A percentile compares a stretch with the other conserved stretches of the same genome.
Evolutionary conservation across 37 sponge, comb jelly and placozoan species (phyloP).

Genomic region (Oopsacas minuta): DNA sequence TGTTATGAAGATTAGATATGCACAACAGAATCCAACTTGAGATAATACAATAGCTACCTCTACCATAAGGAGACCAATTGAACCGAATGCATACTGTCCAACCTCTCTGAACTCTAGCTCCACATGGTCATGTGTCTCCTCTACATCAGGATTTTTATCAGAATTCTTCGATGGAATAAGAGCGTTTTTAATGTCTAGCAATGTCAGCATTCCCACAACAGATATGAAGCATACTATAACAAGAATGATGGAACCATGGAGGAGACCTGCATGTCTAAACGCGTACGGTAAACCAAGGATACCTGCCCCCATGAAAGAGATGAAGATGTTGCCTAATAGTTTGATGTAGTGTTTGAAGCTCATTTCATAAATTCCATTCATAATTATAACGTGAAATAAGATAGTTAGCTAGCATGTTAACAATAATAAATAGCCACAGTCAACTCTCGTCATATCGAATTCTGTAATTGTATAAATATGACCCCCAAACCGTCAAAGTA

Average conservation of each 20-base stretch:
- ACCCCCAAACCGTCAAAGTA: too few relatives aligned
- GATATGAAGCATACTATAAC: neutral
- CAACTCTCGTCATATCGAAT: too few relatives aligned
- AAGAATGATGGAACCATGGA: neutral
- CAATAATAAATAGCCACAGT: too few relatives aligned
- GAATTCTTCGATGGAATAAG: neutral
- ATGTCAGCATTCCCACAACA: neutral
- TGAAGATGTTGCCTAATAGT: constrained; percentile 85
- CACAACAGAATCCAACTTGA: constrained; percentile 77
- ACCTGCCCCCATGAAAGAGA: constrained; percentile 92
- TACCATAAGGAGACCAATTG: neutral
- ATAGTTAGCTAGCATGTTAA: too few relatives aligned
- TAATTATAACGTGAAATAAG: neutral
- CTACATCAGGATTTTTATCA: neutral
- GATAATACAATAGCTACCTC: neutral
- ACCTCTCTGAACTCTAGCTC: neutral
- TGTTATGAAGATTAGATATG: constrained; percentile 86
- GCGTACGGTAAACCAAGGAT: constrained; percentile 89
- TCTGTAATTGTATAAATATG: too few relatives aligned
- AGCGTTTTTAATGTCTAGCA: neutral
- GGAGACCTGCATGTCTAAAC: constrained; percentile 61
- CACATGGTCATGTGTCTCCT: neutral
- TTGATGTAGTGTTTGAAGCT: constrained; percentile 30
- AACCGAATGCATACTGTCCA: neutral
- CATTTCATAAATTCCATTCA: neutral